Conservation (phyloP, 2,113 vertebrate genomes). For the Elachura formosa region DNA sequence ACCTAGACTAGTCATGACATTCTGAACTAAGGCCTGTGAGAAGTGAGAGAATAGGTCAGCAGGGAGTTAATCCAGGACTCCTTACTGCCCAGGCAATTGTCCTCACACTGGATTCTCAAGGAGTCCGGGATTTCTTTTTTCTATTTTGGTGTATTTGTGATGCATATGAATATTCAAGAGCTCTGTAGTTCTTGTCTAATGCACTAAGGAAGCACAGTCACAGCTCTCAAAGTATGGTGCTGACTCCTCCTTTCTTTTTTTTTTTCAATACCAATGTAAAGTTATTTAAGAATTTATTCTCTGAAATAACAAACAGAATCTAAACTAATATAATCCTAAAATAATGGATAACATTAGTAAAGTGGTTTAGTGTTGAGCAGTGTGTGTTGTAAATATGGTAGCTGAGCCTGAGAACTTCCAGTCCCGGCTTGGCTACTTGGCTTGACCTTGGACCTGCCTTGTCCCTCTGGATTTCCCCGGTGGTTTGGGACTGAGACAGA, state of each 20-base stretch:
- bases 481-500: background rate
- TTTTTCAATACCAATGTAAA: background rate
- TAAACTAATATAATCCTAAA: background rate
- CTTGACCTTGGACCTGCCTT: background rate
- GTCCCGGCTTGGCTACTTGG: background rate
- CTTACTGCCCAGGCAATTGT: background rate
- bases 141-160: background rate
- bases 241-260: background rate
- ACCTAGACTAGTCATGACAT: background rate
- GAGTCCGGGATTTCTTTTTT: background rate
- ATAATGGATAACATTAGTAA: background rate
- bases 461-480: background rate
- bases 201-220: background rate
- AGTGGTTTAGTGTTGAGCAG: background rate
- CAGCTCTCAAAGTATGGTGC: rapidly evolving
- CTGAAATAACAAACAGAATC: background rate
- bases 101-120: background rate
- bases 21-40: background rate
- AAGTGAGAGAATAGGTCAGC: background rate
- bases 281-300: background rate
- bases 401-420: background rate
- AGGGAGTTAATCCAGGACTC: background rate
- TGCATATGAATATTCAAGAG: background rate
- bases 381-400: background rate
- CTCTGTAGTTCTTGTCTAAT: background rate